Percentiles rank a stretch among this genome's conserved stretches.
Evolutionary conservation across 53 echinoderm and acorn worm species (phyloP).

Genomic region (Holothuria scabra): DNA sequence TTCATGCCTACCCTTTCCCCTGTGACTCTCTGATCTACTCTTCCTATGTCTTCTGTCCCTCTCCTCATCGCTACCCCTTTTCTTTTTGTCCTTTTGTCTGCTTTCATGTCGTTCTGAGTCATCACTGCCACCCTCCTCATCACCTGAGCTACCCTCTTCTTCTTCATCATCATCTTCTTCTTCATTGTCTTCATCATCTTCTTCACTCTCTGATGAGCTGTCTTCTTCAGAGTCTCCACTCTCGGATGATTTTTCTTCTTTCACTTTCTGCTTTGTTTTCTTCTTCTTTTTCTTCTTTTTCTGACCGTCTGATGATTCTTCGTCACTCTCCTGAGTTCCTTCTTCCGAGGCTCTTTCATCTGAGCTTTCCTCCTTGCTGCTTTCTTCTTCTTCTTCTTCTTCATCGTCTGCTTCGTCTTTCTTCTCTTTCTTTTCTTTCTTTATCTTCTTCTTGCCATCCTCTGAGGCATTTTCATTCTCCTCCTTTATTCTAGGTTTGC

Average conservation of each 20-base stretch:
- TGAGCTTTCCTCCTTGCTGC: slow-evolving; percentile 10
- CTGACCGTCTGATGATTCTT: not conserved
- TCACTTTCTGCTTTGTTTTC: not conserved
- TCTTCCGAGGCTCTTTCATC: not conserved
- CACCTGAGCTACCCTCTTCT: not conserved
- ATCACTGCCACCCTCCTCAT: not conserved
- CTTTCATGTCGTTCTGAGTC: not conserved
- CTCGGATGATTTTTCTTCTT: not conserved
- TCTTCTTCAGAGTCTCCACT: slow-evolving; percentile 10
- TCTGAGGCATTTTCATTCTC: slow-evolving; percentile 1
- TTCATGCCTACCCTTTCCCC: too few species aligned
- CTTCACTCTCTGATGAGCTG: not conserved
- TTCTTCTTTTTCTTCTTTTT: slow-evolving; percentile 32
- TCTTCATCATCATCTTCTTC: not conserved
- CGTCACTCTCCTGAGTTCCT: not conserved
- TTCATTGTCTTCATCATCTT: not conserved
- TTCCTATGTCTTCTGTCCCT: not conserved
- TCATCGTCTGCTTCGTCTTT: not conserved
- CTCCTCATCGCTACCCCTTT: not conserved
- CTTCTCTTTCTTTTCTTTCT: not conserved
- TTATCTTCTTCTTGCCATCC: not conserved
- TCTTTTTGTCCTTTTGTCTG: not conserved
- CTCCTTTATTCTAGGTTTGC: not conserved
- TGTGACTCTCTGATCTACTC: not conserved
- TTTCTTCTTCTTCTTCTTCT: not conserved